Evolutionary conservation across 2,797 vertebrate species (phyloP), one percentile per base, ranked within the genome.

Genomic region (Chelon auratus): DNA sequence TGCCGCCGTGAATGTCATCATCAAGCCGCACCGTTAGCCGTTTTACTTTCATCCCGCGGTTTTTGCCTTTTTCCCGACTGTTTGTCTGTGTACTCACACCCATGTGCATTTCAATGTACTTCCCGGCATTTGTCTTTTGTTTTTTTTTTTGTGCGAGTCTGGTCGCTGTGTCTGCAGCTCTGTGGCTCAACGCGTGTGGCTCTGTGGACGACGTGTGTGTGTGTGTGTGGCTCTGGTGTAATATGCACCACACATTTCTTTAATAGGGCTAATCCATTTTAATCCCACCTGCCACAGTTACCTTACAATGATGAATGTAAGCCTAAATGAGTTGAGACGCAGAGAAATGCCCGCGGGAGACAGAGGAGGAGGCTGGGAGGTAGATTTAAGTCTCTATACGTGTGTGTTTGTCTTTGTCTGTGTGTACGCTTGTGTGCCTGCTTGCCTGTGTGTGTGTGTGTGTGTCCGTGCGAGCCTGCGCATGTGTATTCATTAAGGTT

Each of bases 251-350:
- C 91, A 92, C 89, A 91, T 87, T 87, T 89, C 88, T 93, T 93
- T 93, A 94, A 94, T 93, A 92, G 90, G 89, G 89, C 91, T 93
- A 94, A 95, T 95, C 92, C 92, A 94, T 95, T 95, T 94, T 93
- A 95, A 95, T 95, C 93, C 91, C 93, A 94, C 92, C 93, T 94
- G 94, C 93, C 93, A 95, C 89, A 92, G 92, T 93, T 93, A 90
- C 93, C 91, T 88, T 92, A 93, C 92, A 90, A 88, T 94, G 94
- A 95, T 95, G 90, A 95, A 95, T 95, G 94, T 93, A 93, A 92
- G 90, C 82, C 89, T 93, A 93, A 94, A 95, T 94, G 91, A 94
- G 89, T 86, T 89, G 89, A 89, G 94, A 93, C 93, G 24, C 81
- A 90, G 93, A 93, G 91, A 93, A 92, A 94, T 94, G 91, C 93